phyloP scores from a whole-genome alignment of 2,888 invertebrate species.

The Encarsia formosa region DNA sequence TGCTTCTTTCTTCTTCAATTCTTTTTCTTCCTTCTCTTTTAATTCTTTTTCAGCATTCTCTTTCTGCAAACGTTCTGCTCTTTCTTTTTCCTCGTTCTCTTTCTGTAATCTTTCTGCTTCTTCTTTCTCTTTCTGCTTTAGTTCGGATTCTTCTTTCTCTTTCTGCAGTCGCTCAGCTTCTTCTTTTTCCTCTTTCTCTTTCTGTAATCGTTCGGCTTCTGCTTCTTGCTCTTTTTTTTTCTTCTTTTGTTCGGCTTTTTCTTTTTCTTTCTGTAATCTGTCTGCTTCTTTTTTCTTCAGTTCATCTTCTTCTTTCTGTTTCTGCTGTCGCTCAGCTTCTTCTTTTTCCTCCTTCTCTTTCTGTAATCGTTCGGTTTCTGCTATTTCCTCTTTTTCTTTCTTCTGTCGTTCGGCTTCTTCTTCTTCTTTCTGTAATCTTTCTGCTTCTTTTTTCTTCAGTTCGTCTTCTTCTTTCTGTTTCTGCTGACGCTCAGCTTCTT shows the following conservation, averaged over 20 bases:
- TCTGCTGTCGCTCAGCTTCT: background rate
- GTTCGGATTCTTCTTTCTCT: conserved; percentile 8
- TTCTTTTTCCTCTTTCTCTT: conserved; percentile 25
- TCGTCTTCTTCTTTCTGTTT: conserved; percentile 28
- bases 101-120: background rate
- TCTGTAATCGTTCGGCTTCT: conserved; percentile 22
- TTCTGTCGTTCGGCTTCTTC: background rate
- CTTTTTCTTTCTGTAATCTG: conserved; percentile 16
- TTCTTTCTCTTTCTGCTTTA: conserved; percentile 1
- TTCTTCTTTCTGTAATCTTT: conserved; percentile 21
- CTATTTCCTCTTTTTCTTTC: conserved; percentile 25
- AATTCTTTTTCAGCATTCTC: conserved; percentile 22
- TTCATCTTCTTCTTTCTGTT: conserved; percentile 21
- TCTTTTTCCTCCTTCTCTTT: conserved; percentile 23
- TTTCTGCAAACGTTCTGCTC: conserved; percentile 21
- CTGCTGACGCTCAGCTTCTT: conserved; percentile 27
- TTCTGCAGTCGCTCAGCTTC: conserved; percentile 17
- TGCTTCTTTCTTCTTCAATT: background rate
- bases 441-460: conserved; percentile 28
- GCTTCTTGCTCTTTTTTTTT: background rate
- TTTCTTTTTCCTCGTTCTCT: conserved; percentile 12
- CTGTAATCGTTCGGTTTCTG: conserved; percentile 18
- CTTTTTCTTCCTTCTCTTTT: conserved; percentile 12
- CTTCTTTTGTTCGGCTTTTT: conserved; percentile 4
- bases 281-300: conserved; percentile 27